Conservation (phyloP, 2,888 invertebrate genomes). For the Aleiodes leptofemur region DNA sequence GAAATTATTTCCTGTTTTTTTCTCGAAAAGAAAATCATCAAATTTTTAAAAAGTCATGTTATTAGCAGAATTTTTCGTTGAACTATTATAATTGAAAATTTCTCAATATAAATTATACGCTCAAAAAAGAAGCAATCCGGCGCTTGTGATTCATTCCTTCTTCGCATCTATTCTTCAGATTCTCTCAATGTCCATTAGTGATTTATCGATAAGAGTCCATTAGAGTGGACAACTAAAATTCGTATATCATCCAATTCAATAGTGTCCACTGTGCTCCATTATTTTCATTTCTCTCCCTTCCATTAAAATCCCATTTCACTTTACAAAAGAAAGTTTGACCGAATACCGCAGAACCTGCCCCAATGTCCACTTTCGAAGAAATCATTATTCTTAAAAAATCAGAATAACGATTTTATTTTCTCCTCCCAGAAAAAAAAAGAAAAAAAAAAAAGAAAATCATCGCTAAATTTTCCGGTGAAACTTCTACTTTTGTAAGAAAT, state of each 20-base stretch:
- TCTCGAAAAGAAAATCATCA: no score
- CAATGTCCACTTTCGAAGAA: slow-evolving; percentile 30
- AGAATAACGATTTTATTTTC: slow-evolving; percentile 7
- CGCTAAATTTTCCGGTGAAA: background rate
- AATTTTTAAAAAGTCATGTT: no score
- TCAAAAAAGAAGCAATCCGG: slow-evolving; percentile 8
- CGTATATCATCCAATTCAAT: slow-evolving; percentile 36
- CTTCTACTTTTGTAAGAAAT: slow-evolving; percentile 6
- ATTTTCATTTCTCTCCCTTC: slow-evolving; percentile 5
- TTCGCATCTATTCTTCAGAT: slow-evolving; percentile 13
- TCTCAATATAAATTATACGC: background rate
- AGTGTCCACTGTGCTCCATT: slow-evolving; percentile 22
- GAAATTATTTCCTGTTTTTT: no score
- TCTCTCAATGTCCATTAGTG: slow-evolving; percentile 3
- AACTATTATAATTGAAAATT: no score
- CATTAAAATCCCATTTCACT: slow-evolving; percentile 39
- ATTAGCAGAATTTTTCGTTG: no score
- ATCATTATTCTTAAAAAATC: slow-evolving; percentile 1
- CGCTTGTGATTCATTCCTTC: slow-evolving; percentile 11
- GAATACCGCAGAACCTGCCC: slow-evolving; percentile 31
- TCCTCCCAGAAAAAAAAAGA: no score
- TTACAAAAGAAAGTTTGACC: slow-evolving; percentile 24
- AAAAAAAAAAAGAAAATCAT: background rate
- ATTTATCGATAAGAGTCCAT: slow-evolving; percentile 44
- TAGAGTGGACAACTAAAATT: slow-evolving; percentile 12